phyloP scores from a whole-genome alignment of 2,888 invertebrate genomes.

The Leucozona laternaria region DNA sequence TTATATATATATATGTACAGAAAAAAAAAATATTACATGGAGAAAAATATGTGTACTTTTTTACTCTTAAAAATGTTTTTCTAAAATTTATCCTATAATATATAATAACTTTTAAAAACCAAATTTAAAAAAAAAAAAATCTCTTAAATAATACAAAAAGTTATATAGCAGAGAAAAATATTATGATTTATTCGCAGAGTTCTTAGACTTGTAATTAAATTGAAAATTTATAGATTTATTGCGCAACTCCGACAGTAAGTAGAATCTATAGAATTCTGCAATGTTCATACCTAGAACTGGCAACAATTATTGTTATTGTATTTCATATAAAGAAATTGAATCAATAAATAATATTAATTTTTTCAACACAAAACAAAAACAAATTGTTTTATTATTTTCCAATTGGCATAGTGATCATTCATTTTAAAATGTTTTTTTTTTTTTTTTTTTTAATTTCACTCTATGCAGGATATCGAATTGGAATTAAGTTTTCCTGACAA shows the following conservation, averaged over 20 bases:
- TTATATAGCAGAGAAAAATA: slow-evolving; percentile 58
- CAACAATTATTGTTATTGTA: slow-evolving; percentile 68
- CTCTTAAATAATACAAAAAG: slow-evolving; percentile 51
- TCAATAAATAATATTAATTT: slow-evolving; percentile 69
- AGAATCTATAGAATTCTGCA: slow-evolving; percentile 35
- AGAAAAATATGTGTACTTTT: slow-evolving; percentile 73
- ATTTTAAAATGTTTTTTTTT: neutral
- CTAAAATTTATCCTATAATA: slow-evolving; percentile 68
- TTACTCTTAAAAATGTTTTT: slow-evolving; percentile 71
- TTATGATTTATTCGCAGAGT: slow-evolving; percentile 62
- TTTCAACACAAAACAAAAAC: slow-evolving; percentile 62
- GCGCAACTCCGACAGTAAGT: slow-evolving; percentile 54
- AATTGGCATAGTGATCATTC: slow-evolving; percentile 51
- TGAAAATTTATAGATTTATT: slow-evolving; percentile 44
- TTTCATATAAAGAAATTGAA: slow-evolving; percentile 51
- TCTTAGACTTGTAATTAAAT: slow-evolving; percentile 43
- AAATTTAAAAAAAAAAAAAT: slow-evolving; percentile 40
- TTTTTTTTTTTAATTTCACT: slow-evolving; percentile 17
- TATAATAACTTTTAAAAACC: slow-evolving; percentile 61
- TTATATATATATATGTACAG: slow-evolving; percentile 57
- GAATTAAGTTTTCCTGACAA: slow-evolving; percentile 15
- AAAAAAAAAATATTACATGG: slow-evolving; percentile 55
- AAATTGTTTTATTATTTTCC: slow-evolving; percentile 67
- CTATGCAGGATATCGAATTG: slow-evolving; percentile 62
- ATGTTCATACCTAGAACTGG: slow-evolving; percentile 52